Evolutionary conservation across 2,888 invertebrate species (phyloP), one percentile per base, ranked within the genome.

Genomic region (Pocota personata): DNA sequence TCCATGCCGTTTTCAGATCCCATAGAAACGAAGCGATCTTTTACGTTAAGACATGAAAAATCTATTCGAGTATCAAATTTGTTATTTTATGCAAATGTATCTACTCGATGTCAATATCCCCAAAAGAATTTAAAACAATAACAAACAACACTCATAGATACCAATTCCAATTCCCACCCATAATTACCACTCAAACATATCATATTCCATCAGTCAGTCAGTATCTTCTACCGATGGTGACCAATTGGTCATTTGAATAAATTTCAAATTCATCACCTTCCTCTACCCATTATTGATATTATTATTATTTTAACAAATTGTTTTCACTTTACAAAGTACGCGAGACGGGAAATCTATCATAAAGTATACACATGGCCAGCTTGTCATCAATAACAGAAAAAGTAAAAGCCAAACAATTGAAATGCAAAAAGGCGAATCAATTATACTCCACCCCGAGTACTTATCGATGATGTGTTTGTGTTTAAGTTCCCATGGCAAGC

Each of bases 361-460:
- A 24, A 8, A 14, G 4, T 4, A 24, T 6, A 3, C 21, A 50
- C 24, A 21, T 2, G 8, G n/a, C n/a, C 5, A n/a, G 14, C 2
- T 7, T 2, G 16, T 60, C 60, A 50, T 50, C 50, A 37, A 48
- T 19, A 19, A 64, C n/a, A 62, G 43, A 64, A 75, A n/a, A 75
- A 75, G 73, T 75, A 75, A 75, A 75, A 75, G 73, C 48, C 40
- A 55, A 32, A 32, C 30, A 52, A 64, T 73, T 73, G 73, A 64
- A 62, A 73, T 73, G 62, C 62, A 64, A 52, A 35, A 40, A 40
- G 43, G 62, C 62, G 52, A 52, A 75, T 62, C 55, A 43, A 12
- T 64, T 30, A 6, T 62, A 19, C 27, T 71, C 24, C 43, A 75
- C 73, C n/a, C 62, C 14, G 21, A 46, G 43, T 46, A 55, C 52